Evolutionary conservation across 2,888 invertebrate species (phyloP).

Genomic region (Tipula helvola): DNA sequence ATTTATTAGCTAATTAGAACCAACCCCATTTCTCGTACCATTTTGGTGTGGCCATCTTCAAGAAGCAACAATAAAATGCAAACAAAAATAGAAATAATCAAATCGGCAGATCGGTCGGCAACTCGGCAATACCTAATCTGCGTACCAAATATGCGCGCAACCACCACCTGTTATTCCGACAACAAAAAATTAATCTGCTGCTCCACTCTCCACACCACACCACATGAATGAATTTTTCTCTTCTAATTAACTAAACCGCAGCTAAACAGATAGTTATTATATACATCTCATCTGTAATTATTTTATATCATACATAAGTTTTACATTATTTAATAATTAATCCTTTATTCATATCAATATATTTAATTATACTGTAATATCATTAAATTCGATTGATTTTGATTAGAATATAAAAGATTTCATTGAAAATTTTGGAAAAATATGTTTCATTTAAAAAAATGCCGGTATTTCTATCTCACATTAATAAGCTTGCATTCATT

Average conservation of each 20-base stretch:
- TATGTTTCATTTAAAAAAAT: not conserved
- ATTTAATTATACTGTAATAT: not conserved
- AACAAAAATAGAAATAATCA: not conserved
- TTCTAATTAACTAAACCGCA: not conserved
- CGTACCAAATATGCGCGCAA: not conserved
- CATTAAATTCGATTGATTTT: not conserved
- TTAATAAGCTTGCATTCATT: not conserved
- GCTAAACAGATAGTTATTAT: not conserved
- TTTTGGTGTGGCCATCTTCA: not conserved
- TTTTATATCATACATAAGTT: not conserved
- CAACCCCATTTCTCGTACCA: not conserved
- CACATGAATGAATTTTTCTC: not conserved
- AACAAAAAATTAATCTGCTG: not conserved
- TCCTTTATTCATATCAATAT: not conserved
- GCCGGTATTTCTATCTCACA: conserved; percentile 4
- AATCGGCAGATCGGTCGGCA: no score
- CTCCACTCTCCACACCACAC: not conserved
- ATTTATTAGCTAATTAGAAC: no score
- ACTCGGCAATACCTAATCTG: not conserved
- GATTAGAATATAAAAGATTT: not conserved
- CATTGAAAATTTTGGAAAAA: not conserved
- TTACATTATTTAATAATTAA: not conserved
- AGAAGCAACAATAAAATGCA: not conserved
- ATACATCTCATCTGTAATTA: not conserved
- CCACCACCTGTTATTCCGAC: not conserved